phyloP scores from a whole-genome alignment of 2,888 invertebrate genomes.

The Silvanus unidentatus region DNA sequence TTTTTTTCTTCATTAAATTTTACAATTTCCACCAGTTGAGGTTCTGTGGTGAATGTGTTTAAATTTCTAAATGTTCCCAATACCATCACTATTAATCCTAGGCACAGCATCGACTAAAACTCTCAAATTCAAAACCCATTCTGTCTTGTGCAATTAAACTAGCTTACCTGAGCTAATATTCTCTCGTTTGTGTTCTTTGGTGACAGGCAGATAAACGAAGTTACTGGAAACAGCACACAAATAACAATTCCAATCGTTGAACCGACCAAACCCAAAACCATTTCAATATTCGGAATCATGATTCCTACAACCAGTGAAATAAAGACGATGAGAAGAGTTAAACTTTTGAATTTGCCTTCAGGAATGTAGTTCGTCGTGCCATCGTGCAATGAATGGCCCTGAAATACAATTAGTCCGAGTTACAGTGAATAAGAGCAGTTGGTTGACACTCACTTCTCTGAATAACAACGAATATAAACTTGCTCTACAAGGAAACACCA shows the following conservation, averaged over 20 bases:
- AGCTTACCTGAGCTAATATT: slow-evolving; percentile 67
- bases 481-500: slow-evolving; percentile 92
- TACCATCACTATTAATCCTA: slow-evolving; percentile 83
- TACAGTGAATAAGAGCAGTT: background rate
- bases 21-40: too few species aligned
- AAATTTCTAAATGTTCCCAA: slow-evolving; percentile 87
- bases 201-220: slow-evolving; percentile 80
- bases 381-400: slow-evolving; percentile 64
- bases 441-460: slow-evolving; percentile 58
- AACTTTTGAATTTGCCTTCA: slow-evolving; percentile 70
- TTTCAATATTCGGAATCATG: slow-evolving; percentile 87
- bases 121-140: background rate
- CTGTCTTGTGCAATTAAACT: background rate
- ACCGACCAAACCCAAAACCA: slow-evolving; percentile 89
- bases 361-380: slow-evolving; percentile 68
- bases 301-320: slow-evolving; percentile 75
- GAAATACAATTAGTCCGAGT: slow-evolving; percentile 12
- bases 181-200: slow-evolving; percentile 80
- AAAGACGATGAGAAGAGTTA: slow-evolving; percentile 75
- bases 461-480: slow-evolving; percentile 89
- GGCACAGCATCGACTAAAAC: slow-evolving; percentile 65
- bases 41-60: too few species aligned
- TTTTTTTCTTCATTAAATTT: too few species aligned
- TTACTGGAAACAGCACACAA: slow-evolving; percentile 87
- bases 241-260: slow-evolving; percentile 93